Evolutionary conservation across 1,140 invertebrate species (phyloP), one percentile per base, ranked within the genome.

Genomic region (Papilio xuthus): DNA sequence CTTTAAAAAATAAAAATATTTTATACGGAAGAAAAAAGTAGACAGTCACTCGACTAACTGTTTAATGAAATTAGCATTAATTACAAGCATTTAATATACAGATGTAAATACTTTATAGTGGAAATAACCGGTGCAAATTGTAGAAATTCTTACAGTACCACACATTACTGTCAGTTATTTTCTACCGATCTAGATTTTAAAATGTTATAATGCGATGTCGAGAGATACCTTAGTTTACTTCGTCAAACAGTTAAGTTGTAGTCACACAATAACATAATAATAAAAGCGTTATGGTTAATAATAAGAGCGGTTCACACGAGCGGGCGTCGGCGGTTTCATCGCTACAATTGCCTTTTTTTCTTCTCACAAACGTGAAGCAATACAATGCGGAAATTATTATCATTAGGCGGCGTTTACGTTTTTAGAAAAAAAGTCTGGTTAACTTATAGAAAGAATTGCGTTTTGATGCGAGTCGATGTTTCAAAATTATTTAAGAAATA

Each of bases 311-410:
- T 89, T 88, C 86, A 83, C 87, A 89, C 82, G 83, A 82, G 78
- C 78, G 73, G 77, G 23, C 69, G 77, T 42, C 75, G 75, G 28
- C 69, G 60, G 71, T 81, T 85, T 86, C 83, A 84, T 84, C 80
- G 83, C 84, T 88, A 88, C 88, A 89, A 89, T 90, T 80, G 85
- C 83, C n/a, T 20, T 53, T 77, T 84, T 82, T 82, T 86, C 83
- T 86, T 89, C 84, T 84, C 86, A 88, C 81, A 84, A 67, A 60
- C 78, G 47, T 79, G 41, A 73, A 78, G 74, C 77, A 79, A 82
- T 85, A 80, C 80, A 81, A 83, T 82, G 82, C 78, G 82, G 83
- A 87, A 89, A 87, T 88, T 82, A 80, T 79, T 77, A 79, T 32
- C 77, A 79, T 77, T 47, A 71, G 18, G 47, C 73, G 37, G 32